Base-by-base conservation (phyloP, 2,888 invertebrate species). In the Acleris emargana region DNA sequence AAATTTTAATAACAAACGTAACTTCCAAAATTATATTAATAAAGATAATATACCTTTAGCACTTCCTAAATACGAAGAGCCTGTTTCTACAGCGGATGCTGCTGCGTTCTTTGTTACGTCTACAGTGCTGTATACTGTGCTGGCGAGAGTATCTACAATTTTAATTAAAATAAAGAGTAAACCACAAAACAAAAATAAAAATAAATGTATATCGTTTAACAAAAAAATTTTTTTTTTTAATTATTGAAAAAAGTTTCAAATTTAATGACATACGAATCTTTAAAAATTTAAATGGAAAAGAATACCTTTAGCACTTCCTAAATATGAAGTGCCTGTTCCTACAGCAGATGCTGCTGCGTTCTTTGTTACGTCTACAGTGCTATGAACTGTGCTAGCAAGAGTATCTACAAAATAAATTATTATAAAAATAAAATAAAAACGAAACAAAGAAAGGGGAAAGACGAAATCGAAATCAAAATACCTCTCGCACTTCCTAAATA, bases 331-430 rank as follows among this genome's bases (percentile, higher is more conserved):
- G 52, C 87, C 80, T 54, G 84, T 84, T 52, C 83, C 83, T 67
- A 80, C 72, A 57, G 80, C 82, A 17, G 83, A 72, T 16, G 81
- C 75, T 5, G 86, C 80, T 42, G 76, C 75, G 71, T 77, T 82
- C 71, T 83, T 85, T 18, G 83, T 82, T 11, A 83, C 81, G 67
- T 83, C 85, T 72, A 87, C 77, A 38, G 84, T 82, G 47, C 52
- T 69, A 38, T 68, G 62, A 43, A 70, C 61, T 20, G 70, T 68
- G 25, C 64, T 68, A 68, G 50, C 71, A 53, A 72, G 73, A 62
- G 20, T 71, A 66, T 70, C 67, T 68, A 68, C 58, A 72, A n/a
- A 45, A 7, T 45, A 6, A 45, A 45, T n/a, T 6, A 17, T 17
- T 7, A 9, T 28, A 28, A 28, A 32, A 17, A 43, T 3, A n/a